These are phyloP conservation scores for Ophiodon elongatus DNA, from an alignment of 2,113 vertebrate species.

Conservation along the genomic window DNA sequence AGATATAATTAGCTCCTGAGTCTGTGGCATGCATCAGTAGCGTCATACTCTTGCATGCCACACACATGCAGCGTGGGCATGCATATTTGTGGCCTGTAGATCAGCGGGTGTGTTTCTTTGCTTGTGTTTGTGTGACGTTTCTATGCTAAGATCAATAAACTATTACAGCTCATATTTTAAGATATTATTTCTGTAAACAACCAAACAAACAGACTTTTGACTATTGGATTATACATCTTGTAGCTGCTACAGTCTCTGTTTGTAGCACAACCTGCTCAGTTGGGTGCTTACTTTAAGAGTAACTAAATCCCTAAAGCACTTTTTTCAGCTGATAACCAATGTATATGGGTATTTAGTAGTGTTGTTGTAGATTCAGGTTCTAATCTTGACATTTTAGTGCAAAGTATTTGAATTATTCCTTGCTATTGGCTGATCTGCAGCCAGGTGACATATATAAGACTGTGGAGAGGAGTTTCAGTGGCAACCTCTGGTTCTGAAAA, in stretches of 20 bases:
- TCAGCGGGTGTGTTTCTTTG: constrained; percentile 20
- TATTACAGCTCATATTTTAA: background rate
- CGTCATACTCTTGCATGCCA: constrained; percentile 27
- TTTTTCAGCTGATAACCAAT: too few relatives aligned
- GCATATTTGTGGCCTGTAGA: constrained; percentile 4
- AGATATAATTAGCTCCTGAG: constrained; percentile 51
- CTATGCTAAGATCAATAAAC: constrained; percentile 3
- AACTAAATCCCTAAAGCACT: background rate
- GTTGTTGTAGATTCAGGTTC: too few relatives aligned
- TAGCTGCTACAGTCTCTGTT: background rate
- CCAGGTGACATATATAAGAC: too few relatives aligned
- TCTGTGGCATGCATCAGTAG: constrained; percentile 39
- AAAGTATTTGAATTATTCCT: too few relatives aligned
- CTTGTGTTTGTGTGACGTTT: constrained; percentile 8
- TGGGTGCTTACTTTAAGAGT: background rate
- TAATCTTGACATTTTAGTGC: too few relatives aligned
- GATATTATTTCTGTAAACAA: background rate
- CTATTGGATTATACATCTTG: background rate
- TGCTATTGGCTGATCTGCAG: too few relatives aligned
- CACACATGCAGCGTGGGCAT: constrained; percentile 2
- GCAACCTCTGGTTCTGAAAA: too few relatives aligned
- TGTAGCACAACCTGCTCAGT: background rate
- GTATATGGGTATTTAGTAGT: too few relatives aligned
- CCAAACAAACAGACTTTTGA: background rate
- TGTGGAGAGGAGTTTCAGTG: too few relatives aligned